Evolutionary conservation across 2,797 vertebrate species (phyloP).

Genomic region (Enteromius paludinosus): DNA sequence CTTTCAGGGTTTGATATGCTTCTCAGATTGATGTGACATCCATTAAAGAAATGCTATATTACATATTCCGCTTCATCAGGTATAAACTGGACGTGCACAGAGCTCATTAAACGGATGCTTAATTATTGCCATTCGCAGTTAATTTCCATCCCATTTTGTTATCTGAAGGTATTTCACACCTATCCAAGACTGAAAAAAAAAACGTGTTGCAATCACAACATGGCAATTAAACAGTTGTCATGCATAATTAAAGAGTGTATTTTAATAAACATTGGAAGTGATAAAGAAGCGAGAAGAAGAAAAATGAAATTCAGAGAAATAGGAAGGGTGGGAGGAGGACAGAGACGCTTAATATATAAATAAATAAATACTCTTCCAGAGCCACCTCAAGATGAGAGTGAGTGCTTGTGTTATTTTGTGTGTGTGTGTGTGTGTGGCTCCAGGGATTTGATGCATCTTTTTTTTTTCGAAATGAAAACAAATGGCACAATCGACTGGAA

Average conservation of each 20-base stretch:
- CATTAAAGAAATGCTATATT: neutral
- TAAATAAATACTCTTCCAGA: conserved; percentile 21
- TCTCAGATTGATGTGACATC: conserved; percentile 37
- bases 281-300: conserved; percentile 8
- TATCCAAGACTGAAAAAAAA: neutral
- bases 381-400: conserved; percentile 7
- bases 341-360: conserved; percentile 12
- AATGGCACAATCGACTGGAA: conserved; percentile 51
- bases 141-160: conserved; percentile 22
- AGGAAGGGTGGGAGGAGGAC: neutral
- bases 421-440: conserved; percentile 6
- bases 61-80: conserved; percentile 18
- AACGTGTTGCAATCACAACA: conserved; percentile 22
- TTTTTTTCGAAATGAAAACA: conserved; percentile 50
- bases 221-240: conserved; percentile 27
- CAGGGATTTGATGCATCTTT: conserved; percentile 29
- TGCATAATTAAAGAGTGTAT: conserved; percentile 29
- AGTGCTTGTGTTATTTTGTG: neutral
- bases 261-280: conserved; percentile 30
- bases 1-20: neutral
- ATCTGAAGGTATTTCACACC: conserved; percentile 28
- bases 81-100: neutral
- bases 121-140: conserved; percentile 18
- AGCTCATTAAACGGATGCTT: conserved; percentile 26
- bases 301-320: neutral